Conservation (phyloP, 2,888 invertebrate genomes). For the Cybosia mesomella region DNA sequence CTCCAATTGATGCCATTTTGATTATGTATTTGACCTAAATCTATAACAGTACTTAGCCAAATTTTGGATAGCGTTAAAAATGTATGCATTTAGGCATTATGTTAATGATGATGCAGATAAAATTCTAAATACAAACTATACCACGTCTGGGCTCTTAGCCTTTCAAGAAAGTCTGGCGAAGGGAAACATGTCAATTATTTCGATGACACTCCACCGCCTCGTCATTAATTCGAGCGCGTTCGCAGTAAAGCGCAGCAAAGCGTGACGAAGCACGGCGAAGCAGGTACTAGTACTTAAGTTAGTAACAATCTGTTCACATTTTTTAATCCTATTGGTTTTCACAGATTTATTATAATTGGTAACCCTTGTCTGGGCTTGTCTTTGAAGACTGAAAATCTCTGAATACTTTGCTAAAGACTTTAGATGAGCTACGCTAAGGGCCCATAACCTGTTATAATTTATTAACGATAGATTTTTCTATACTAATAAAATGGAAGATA, state of each 20-base stretch:
- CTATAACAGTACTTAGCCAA: no score
- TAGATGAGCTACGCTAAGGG: conserved; percentile 1
- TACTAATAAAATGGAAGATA: background rate
- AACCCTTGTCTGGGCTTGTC: background rate
- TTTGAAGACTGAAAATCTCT: conserved; percentile 6
- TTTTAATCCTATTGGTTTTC: conserved; percentile 15
- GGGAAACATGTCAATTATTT: conserved; percentile 67
- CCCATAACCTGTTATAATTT: background rate
- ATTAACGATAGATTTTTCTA: background rate
- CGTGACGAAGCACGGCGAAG: conserved; percentile 25
- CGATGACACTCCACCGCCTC: conserved; percentile 54
- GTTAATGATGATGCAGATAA: no score
- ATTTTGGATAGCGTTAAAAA: no score
- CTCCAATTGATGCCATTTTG: no score
- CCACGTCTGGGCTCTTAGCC: conserved; percentile 14
- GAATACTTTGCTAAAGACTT: background rate
- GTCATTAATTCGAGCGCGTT: conserved; percentile 64
- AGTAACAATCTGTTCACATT: conserved; percentile 21
- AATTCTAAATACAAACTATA: background rate
- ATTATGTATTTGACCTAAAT: no score
- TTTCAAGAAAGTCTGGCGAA: conserved; percentile 46
- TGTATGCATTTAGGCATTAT: no score
- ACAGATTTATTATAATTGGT: conserved; percentile 28
- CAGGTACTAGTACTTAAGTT: conserved; percentile 21
- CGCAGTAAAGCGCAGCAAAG: conserved; percentile 36